Evolutionary conservation across 2,797 vertebrate genomes (phyloP).

Genomic region (Spinus pinus): DNA sequence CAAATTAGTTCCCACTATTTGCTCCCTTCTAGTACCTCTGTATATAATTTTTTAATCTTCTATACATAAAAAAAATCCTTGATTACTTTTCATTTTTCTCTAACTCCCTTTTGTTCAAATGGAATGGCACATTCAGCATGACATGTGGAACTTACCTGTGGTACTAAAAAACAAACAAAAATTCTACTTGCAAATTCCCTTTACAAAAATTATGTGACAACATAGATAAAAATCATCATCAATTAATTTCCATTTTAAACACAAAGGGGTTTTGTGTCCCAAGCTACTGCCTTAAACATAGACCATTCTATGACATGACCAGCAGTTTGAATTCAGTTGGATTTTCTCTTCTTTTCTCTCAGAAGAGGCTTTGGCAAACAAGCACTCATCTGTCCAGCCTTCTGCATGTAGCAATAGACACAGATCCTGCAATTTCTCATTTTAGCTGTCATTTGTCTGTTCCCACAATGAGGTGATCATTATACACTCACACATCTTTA

Average conservation of each 20-base stretch:
- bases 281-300: background rate
- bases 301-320: background rate
- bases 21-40: background rate
- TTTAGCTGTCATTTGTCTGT: background rate
- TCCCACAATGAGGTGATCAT: background rate
- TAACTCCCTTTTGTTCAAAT: background rate
- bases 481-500: background rate
- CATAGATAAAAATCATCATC: background rate
- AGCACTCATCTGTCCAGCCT: background rate
- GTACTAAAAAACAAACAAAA: background rate
- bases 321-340: background rate
- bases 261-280: background rate
- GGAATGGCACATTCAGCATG: background rate
- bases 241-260: background rate
- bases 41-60: background rate
- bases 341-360: background rate
- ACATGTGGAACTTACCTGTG: background rate
- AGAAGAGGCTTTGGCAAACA: background rate
- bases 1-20: background rate
- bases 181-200: background rate
- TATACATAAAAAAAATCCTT: background rate
- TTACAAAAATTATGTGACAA: background rate
- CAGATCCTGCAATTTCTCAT: background rate
- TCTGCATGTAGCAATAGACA: background rate
- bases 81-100: background rate